phyloP scores from a whole-genome alignment of 1,140 invertebrate species.

The Bathynomus jamesi region DNA sequence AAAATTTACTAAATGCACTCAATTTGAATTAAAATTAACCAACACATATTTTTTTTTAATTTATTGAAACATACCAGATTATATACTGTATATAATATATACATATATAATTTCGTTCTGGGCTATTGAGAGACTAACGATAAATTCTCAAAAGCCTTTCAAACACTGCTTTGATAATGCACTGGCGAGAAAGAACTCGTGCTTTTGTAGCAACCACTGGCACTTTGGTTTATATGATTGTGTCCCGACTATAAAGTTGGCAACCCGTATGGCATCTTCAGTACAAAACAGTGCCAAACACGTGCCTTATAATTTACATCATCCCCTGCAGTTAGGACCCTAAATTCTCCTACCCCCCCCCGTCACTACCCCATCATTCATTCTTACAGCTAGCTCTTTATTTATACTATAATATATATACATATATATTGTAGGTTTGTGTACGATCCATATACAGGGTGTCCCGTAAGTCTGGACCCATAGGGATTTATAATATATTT shows the following conservation, averaged over 20 bases:
- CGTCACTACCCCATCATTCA: not conserved
- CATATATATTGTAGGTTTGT: no score
- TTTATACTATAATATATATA: not conserved
- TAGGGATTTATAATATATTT: no score
- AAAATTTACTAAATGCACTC: not conserved
- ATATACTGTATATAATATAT: not conserved
- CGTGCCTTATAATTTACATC: not conserved
- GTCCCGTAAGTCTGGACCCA: no score
- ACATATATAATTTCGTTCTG: not conserved
- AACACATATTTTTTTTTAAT: no score
- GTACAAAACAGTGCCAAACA: not conserved
- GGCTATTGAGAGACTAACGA: no score
- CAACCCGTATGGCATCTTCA: not conserved
- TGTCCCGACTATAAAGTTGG: not conserved
- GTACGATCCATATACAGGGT: no score
- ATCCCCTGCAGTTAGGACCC: not conserved
- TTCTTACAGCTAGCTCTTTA: not conserved
- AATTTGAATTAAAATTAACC: not conserved
- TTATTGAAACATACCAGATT: no score
- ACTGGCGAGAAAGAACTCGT: no score
- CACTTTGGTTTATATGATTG: no score
- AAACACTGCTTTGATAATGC: not conserved
- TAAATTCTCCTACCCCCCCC: not conserved
- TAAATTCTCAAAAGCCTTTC: no score
- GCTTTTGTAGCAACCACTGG: no score